Percentiles rank a stretch among this genome's conserved stretches.
phyloP scores from a whole-genome alignment of 2,113 vertebrate species.

The Epinephelus fuscoguttatus region DNA sequence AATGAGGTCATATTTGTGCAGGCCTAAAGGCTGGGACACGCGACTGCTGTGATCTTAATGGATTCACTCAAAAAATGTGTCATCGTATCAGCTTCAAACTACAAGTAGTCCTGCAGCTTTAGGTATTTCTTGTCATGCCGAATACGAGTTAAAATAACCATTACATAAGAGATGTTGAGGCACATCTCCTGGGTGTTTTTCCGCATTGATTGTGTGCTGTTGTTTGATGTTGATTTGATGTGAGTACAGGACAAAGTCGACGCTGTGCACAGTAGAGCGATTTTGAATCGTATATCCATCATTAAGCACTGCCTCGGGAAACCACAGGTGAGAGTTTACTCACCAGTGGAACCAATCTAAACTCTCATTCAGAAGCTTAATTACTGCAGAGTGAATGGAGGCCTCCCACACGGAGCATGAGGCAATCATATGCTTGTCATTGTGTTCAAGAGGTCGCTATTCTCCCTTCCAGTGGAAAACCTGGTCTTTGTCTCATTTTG shows the following conservation, averaged over 20 bases:
- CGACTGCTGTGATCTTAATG: constrained; percentile 50
- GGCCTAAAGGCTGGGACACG: constrained; percentile 47
- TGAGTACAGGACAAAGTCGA: background rate
- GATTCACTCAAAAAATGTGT: constrained; percentile 58
- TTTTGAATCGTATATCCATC: background rate
- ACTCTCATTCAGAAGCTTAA: background rate
- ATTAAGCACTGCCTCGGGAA: background rate
- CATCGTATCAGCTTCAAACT: constrained; percentile 46
- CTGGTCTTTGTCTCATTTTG: constrained; percentile 19
- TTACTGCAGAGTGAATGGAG: background rate
- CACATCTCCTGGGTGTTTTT: background rate
- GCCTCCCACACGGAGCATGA: background rate
- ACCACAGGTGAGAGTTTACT: background rate
- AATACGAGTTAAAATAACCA: constrained; percentile 11
- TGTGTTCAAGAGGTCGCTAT: background rate
- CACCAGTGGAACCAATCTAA: background rate
- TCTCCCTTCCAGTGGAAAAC: constrained; percentile 1
- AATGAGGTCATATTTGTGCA: constrained; percentile 59
- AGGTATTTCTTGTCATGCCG: constrained; percentile 32
- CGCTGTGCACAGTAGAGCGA: background rate
- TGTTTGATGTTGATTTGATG: background rate
- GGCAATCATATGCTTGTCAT: constrained; percentile 2
- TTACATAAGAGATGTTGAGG: background rate
- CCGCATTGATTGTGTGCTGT: background rate
- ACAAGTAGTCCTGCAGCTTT: constrained; percentile 6